phyloP scores from a whole-genome alignment of 1,140 invertebrate genomes.

The Colletes latitarsis region DNA sequence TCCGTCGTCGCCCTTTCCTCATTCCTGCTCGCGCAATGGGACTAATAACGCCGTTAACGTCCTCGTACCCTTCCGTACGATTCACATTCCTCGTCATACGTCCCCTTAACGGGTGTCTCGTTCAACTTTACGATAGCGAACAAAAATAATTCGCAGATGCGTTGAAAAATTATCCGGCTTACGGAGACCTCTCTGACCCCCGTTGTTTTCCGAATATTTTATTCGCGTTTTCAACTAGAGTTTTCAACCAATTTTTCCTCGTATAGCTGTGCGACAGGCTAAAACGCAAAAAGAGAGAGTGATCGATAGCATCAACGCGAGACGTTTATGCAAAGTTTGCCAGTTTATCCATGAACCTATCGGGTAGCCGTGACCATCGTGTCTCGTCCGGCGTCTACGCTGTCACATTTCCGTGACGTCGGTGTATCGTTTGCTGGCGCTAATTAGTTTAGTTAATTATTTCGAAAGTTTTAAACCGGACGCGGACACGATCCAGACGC shows the following conservation, averaged over 20 bases:
- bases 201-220: no score
- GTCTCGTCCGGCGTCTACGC: slow-evolving; percentile 33
- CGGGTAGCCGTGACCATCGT: slow-evolving; percentile 35
- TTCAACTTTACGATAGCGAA: no score
- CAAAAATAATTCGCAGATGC: no score
- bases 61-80: slow-evolving; percentile 4
- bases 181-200: no score
- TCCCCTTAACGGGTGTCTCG: no score
- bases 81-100: background rate
- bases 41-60: slow-evolving; percentile 58
- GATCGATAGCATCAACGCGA: slow-evolving; percentile 63
- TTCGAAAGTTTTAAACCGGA: slow-evolving; percentile 56
- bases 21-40: slow-evolving; percentile 24
- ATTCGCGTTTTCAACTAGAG: no score
- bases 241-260: no score
- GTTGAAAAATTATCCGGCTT: no score
- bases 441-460: slow-evolving; percentile 74
- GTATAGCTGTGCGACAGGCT: no score
- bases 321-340: slow-evolving; percentile 56
- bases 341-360: slow-evolving; percentile 70
- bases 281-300: slow-evolving; percentile 9
- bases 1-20: background rate
- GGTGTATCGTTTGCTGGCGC: slow-evolving; percentile 41
- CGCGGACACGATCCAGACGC: slow-evolving; percentile 15
- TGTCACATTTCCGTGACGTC: slow-evolving; percentile 54